Base-by-base conservation (phyloP, 2,797 vertebrate species). In the Lagocephalus sceleratus region DNA sequence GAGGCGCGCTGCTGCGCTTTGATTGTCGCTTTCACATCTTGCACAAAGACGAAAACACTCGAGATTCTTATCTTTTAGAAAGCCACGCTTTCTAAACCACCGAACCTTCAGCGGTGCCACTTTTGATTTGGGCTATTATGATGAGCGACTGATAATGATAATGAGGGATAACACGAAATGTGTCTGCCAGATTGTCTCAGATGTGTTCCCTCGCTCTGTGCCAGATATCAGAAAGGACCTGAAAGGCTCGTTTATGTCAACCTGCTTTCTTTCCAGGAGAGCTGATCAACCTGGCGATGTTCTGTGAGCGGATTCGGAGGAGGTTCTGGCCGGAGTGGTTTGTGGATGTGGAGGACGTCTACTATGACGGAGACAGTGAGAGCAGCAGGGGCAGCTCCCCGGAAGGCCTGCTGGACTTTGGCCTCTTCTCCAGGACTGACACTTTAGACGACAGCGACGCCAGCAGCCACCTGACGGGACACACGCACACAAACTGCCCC, bases 281-380 rank as follows among this genome's bases (percentile, higher is more conserved):
- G 81, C 88, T 99, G 45, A 95, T 97, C 80, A 98, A 99, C 75
- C 89, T 99, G 40, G 94, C 94, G 65, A 95, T 96, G 94, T 98
- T 98, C 86, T 99, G 97, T 48, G 97, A 99, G 84, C 91, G 96
- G 71, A 97, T 98, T 87, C 87, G 95, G 64, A 91, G 94, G 80
- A 93, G 87, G 86, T 98, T 98, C 81, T 99, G 96, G 96, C 97
- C 96, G 0, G 96, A 99, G 73, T 99, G 97, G 97, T 94, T 94
- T n/a, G 90, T 94, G 0, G 94, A 95, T 20, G 91, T 92, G 12
- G 94, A 97, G 65, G 94, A 97, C 69, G 88, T 94, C 39, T 86
- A 90, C 49, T 97, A 94, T 0, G 94, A 95, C 4, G 94, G 94
- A 44, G 94, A 94, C 73, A 94, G 92, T 0, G 95, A 97, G 57